Conservation (phyloP, 2,113 vertebrate species). For the Procapra przewalskii region DNA sequence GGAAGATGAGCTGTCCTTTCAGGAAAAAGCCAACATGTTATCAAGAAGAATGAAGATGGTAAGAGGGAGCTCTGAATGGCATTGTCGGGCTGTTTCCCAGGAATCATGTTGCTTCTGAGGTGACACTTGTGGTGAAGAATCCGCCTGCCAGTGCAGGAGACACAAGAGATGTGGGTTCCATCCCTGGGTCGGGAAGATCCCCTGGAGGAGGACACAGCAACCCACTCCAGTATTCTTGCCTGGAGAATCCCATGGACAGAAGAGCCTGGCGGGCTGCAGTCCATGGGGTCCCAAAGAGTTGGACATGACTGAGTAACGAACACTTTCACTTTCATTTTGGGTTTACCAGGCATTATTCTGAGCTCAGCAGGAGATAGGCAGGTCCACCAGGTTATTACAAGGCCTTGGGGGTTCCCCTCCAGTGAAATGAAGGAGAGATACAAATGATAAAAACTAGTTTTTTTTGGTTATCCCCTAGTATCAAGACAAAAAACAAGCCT, state of each 20-base stretch:
- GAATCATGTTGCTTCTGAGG: conserved; percentile 91
- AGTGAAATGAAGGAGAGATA: conserved; percentile 79
- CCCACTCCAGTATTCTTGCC: background rate
- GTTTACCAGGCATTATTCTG: conserved; percentile 98
- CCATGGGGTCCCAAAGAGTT: background rate
- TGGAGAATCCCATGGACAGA: background rate
- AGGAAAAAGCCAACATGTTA: conserved; percentile 98
- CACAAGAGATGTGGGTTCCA: background rate
- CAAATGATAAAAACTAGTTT: conserved; percentile 70
- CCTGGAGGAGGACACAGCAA: background rate
- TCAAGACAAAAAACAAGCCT: conserved; percentile 77
- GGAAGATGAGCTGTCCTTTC: conserved; percentile 97
- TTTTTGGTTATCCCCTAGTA: conserved; percentile 28
- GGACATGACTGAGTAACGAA: background rate
- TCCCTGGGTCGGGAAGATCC: background rate
- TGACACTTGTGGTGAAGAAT: background rate
- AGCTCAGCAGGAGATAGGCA: conserved; percentile 75
- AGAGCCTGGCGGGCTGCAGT: background rate
- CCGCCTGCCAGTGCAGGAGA: background rate
- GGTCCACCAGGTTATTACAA: conserved; percentile 71
- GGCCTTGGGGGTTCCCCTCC: conserved; percentile 67
- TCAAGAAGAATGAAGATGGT: conserved; percentile 99
- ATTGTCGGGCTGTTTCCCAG: conserved; percentile 97
- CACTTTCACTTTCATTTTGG: background rate
- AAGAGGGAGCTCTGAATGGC: conserved; percentile 94